Evolutionary conservation across 2,113 vertebrate genomes (phyloP).

Genomic region (Amblyopsis rosae): DNA sequence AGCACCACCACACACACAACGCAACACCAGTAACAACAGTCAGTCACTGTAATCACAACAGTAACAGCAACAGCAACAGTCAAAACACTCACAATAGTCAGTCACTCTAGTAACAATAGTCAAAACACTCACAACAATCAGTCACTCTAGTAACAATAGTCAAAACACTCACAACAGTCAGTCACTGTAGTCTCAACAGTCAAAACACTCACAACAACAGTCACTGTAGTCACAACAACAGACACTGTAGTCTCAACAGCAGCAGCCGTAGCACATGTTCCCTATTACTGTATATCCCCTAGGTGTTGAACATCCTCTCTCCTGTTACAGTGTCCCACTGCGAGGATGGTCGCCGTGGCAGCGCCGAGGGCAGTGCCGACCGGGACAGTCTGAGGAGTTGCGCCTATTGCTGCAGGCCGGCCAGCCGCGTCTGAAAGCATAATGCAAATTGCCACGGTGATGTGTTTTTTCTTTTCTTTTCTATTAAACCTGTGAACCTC

Average conservation of each 20-base stretch:
- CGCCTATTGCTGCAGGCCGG: conserved; percentile 81
- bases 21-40: no score
- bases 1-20: background rate
- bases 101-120: no score
- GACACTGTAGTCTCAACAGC: no score
- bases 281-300: background rate
- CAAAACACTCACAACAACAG: no score
- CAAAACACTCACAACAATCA: no score
- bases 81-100: no score
- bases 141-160: no score
- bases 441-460: conserved; percentile 37
- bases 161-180: no score
- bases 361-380: conserved; percentile 69
- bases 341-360: conserved; percentile 73
- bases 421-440: conserved; percentile 77
- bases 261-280: background rate
- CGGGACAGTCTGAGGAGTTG: conserved; percentile 79
- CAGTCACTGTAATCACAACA: no score
- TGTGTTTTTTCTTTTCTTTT: conserved; percentile 7
- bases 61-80: no score
- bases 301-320: conserved; percentile 10
- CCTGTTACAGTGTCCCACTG: conserved; percentile 71
- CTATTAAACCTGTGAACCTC: conserved; percentile 28
- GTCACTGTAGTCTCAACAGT: no score
- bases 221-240: no score